phyloP scores from a whole-genome alignment of 2,888 invertebrate genomes.

The Ochropleura leucogaster region DNA sequence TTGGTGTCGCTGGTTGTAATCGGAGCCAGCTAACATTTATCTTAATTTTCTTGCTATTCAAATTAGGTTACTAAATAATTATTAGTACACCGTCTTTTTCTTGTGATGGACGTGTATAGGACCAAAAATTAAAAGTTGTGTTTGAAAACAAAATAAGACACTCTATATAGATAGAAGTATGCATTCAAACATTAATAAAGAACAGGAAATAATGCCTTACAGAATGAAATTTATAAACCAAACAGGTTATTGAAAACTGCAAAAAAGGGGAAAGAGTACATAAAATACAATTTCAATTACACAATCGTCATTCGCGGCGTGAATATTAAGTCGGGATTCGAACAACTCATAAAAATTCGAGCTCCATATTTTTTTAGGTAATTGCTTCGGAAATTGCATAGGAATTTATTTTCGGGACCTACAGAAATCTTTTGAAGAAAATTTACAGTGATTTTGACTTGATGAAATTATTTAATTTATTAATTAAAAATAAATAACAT shows the following conservation, averaged over 20 bases:
- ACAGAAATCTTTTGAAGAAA: background rate
- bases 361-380: slow-evolving; percentile 18
- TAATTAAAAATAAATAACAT: too few species aligned
- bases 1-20: too few species aligned
- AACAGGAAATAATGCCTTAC: background rate
- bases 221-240: background rate
- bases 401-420: background rate
- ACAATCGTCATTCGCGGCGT: slow-evolving; percentile 31
- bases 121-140: background rate
- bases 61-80: background rate
- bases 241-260: background rate
- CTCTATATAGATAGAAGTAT: background rate
- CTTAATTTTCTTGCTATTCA: background rate
- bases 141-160: background rate
- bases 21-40: too few species aligned
- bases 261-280: background rate
- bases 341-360: slow-evolving; percentile 57
- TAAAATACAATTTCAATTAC: slow-evolving; percentile 43
- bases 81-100: background rate
- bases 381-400: background rate
- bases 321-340: slow-evolving; percentile 50
- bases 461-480: background rate
- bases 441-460: background rate
- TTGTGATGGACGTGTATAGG: too few species aligned
- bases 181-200: background rate